Percentiles rank a stretch among this genome's conserved stretches.
These are phyloP conservation scores for Cotesia glomerata DNA, from an alignment of 1,140 invertebrate species.

Conservation along the genomic window DNA sequence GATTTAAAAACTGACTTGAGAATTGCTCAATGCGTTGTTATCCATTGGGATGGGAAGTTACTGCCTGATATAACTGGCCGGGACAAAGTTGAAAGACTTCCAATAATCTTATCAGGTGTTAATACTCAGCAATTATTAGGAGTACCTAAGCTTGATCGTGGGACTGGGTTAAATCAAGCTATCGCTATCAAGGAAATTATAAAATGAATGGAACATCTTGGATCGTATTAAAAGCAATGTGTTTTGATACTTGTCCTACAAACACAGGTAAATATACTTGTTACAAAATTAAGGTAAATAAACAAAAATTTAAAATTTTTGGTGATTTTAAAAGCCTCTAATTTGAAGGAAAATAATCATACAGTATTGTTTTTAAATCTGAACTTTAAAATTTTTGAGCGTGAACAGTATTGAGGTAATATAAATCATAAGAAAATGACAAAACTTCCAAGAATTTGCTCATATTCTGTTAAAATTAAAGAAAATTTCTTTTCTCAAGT, in stretches of 20 bases:
- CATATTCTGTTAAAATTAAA: too few species aligned
- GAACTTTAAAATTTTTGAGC: too few species aligned
- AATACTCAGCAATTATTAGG: constrained; percentile 21
- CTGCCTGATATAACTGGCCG: constrained; percentile 12
- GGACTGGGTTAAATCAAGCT: constrained; percentile 8
- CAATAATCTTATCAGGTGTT: constrained; percentile 11
- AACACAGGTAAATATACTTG: not conserved
- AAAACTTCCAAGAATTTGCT: too few species aligned
- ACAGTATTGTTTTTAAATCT: too few species aligned
- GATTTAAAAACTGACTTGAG: constrained; percentile 15
- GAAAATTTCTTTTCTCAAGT: too few species aligned
- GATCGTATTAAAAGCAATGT: not conserved
- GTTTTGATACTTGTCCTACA: not conserved
- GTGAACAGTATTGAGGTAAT: too few species aligned
- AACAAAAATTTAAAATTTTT: too few species aligned
- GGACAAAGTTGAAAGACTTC: constrained; percentile 15
- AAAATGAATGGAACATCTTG: constrained; percentile 1
- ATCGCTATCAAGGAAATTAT: not conserved
- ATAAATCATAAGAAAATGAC: too few species aligned
- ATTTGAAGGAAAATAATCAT: too few species aligned
- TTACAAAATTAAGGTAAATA: too few species aligned
- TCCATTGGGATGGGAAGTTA: constrained; percentile 27
- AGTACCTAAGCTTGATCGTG: constrained; percentile 2
- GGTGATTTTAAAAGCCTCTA: too few species aligned
- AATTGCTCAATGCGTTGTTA: constrained; percentile 7